A percentile compares a stretch with the other conserved stretches of the same genome.
Evolutionary conservation across 1,140 invertebrate species (phyloP).

Genomic region (Diorhabda sublineata): DNA sequence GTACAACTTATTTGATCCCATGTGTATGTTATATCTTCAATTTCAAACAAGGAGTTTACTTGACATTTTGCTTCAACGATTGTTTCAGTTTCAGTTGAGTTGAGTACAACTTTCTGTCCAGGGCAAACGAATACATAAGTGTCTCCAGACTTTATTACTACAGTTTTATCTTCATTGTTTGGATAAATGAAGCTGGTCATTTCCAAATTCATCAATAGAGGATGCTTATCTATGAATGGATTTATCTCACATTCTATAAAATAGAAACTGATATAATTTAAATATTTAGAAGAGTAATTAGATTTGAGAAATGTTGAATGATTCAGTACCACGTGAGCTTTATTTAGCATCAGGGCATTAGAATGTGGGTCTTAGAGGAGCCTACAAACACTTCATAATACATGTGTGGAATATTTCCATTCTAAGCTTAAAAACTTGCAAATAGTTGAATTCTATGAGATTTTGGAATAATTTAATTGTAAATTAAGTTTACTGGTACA

Average conservation of each 20-base stretch:
- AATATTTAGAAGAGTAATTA: too few species aligned
- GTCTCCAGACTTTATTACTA: slow-evolving; percentile 19
- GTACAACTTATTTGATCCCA: slow-evolving; percentile 16
- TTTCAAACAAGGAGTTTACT: slow-evolving; percentile 7
- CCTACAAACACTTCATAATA: too few species aligned
- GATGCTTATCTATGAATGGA: slow-evolving; percentile 15
- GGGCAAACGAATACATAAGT: slow-evolving; percentile 31
- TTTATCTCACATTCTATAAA: slow-evolving; percentile 24
- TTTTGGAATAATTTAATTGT: too few species aligned
- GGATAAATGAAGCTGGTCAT: slow-evolving; percentile 25
- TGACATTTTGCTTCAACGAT: slow-evolving; percentile 11
- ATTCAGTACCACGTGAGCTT: too few species aligned
- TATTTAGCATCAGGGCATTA: too few species aligned
- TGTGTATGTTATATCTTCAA: background rate
- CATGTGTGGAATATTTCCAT: too few species aligned
- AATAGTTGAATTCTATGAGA: too few species aligned
- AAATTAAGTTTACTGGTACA: too few species aligned
- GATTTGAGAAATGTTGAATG: too few species aligned
- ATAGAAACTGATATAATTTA: background rate
- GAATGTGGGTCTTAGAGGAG: too few species aligned
- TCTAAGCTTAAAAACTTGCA: too few species aligned
- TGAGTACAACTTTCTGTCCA: slow-evolving; percentile 36
- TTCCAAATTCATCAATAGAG: slow-evolving; percentile 21
- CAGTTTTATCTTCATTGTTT: slow-evolving; percentile 12
- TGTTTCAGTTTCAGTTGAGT: slow-evolving; percentile 37